Conservation (phyloP, 2,888 invertebrate species). For the Eilema depressum region DNA sequence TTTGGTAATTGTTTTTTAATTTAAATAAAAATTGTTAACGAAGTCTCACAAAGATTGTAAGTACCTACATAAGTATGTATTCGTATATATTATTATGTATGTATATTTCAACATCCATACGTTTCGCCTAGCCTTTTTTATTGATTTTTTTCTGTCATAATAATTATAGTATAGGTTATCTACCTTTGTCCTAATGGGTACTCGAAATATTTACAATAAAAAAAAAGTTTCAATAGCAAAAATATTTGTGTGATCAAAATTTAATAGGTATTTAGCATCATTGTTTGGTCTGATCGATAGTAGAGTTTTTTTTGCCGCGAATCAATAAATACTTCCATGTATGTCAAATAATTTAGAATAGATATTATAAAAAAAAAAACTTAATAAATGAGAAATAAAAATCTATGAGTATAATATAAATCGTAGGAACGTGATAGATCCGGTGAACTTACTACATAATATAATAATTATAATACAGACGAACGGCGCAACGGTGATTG, state of each 20-base stretch:
- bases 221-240: background rate
- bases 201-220: background rate
- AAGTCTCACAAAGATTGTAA: background rate
- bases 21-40: background rate
- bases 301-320: background rate
- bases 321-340: background rate
- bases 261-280: background rate
- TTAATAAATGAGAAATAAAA: background rate
- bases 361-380: background rate
- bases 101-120: background rate
- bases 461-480: too few species aligned
- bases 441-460: too few species aligned
- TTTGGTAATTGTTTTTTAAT: background rate
- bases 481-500: background rate
- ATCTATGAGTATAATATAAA: background rate
- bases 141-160: background rate
- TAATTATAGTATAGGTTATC: background rate
- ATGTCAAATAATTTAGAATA: constrained; percentile 1
- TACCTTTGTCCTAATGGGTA: background rate
- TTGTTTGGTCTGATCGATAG: background rate
- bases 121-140: constrained; percentile 14
- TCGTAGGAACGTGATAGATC: constrained; percentile 2
- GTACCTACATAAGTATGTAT: too few species aligned
- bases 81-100: background rate
- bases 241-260: background rate